Percentiles rank a stretch among this genome's conserved stretches.
These are phyloP conservation scores for Halichoeres trimaculatus DNA, from an alignment of 2,113 vertebrate genomes.

Conservation along the genomic window DNA sequence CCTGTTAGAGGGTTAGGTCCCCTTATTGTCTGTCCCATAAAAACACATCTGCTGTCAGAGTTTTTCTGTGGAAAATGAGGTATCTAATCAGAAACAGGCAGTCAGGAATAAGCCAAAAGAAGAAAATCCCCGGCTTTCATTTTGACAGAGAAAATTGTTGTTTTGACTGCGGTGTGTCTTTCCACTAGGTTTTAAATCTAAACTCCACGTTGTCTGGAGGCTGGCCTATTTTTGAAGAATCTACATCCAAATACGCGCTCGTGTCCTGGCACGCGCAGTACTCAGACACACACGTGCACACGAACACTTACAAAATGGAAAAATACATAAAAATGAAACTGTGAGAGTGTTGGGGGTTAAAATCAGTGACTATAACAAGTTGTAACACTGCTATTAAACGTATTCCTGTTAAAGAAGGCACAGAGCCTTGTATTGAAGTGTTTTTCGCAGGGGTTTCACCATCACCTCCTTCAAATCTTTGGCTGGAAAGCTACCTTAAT, in stretches of 20 bases:
- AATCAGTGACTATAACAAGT: not conserved
- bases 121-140: not conserved
- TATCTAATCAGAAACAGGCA: slow-evolving; percentile 7
- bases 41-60: slow-evolving; percentile 29
- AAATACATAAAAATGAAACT: not conserved
- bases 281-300: slow-evolving; percentile 2
- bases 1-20: slow-evolving; percentile 4
- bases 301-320: not conserved
- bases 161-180: slow-evolving; percentile 32
- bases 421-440: not conserved
- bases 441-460: not conserved
- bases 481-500: slow-evolving; percentile 39
- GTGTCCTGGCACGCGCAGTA: slow-evolving; percentile 35
- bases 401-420: not conserved
- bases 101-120: not conserved
- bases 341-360: not conserved
- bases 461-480: not conserved
- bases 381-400: not conserved
- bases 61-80: slow-evolving; percentile 10
- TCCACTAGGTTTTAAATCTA: slow-evolving; percentile 26
- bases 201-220: slow-evolving; percentile 33
- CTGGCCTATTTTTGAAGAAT: slow-evolving; percentile 27
- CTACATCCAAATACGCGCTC: slow-evolving; percentile 17
- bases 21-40: slow-evolving; percentile 30
- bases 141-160: slow-evolving; percentile 24